A percentile compares a stretch with the other conserved stretches of the same genome.
phyloP scores from a whole-genome alignment of 2,113 vertebrate genomes.

The Illadopsis cleaveri region DNA sequence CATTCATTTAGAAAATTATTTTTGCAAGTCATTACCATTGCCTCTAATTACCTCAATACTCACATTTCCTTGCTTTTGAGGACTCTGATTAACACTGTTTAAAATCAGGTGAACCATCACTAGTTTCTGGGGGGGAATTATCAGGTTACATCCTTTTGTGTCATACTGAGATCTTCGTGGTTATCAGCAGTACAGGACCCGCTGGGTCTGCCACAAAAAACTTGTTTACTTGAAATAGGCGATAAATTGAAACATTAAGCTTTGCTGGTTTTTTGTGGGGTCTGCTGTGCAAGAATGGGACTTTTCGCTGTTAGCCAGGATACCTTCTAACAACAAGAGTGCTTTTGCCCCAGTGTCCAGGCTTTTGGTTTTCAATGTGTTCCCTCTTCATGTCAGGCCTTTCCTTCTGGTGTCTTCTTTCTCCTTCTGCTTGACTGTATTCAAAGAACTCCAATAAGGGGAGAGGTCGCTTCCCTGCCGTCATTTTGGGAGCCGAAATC shows the following conservation, averaged over 20 bases:
- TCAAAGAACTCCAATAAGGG: neutral
- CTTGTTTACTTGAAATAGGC: neutral
- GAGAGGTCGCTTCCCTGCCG: neutral
- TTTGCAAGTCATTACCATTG: neutral
- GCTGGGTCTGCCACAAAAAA: neutral
- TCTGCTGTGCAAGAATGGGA: neutral
- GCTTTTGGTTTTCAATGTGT: neutral
- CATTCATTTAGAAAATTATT: conserved; percentile 34
- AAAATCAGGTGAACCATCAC: neutral
- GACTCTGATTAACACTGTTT: neutral
- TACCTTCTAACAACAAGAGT: neutral
- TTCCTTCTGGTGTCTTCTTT: neutral
- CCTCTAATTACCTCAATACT: neutral
- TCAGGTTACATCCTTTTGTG: neutral
- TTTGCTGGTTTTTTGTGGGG: neutral
- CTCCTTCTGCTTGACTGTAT: neutral
- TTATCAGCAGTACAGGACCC: neutral
- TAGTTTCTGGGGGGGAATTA: neutral
- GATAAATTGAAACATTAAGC: neutral
- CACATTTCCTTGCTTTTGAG: neutral
- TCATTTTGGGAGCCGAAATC: neutral
- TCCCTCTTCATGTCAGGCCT: neutral
- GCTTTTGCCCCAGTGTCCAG: neutral
- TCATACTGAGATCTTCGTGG: neutral
- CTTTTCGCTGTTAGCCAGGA: neutral